phyloP scores from a whole-genome alignment of 2,113 vertebrate species.

The Nerophis ophidion region DNA sequence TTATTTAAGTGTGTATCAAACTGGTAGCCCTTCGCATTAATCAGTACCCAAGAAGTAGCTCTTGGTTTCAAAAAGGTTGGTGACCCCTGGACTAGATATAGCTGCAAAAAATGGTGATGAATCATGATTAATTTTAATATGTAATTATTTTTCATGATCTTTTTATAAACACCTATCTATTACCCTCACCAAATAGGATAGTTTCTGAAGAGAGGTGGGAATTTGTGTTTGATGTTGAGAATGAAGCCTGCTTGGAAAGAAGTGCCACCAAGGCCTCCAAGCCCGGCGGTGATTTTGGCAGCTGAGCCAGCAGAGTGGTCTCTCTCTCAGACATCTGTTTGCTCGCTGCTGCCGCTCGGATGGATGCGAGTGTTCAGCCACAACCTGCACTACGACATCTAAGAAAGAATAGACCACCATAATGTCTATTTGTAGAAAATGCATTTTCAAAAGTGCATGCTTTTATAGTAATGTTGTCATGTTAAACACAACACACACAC shows the following conservation, averaged over 20 bases:
- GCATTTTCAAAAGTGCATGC: constrained; percentile 5
- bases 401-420: constrained; percentile 29
- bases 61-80: too few species aligned
- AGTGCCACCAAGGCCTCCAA: constrained; percentile 65
- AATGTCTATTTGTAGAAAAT: constrained; percentile 15
- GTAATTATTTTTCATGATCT: too few species aligned
- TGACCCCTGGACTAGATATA: too few species aligned
- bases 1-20: too few species aligned
- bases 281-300: constrained; percentile 73
- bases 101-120: too few species aligned
- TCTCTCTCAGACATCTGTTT: constrained; percentile 81
- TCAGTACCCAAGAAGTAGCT: too few species aligned
- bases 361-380: constrained; percentile 37
- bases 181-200: constrained; percentile 14
- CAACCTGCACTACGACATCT: constrained; percentile 42
- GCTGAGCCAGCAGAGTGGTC: constrained; percentile 66
- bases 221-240: constrained; percentile 28
- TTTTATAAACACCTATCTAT: too few species aligned
- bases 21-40: too few species aligned
- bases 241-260: constrained; percentile 62
- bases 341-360: constrained; percentile 70
- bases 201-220: constrained; percentile 7
- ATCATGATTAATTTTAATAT: too few species aligned
- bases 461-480: constrained; percentile 2
- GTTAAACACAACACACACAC: constrained; percentile 15